phyloP scores from a whole-genome alignment of 2,113 vertebrate genomes.

The Pelobates fuscus region DNA sequence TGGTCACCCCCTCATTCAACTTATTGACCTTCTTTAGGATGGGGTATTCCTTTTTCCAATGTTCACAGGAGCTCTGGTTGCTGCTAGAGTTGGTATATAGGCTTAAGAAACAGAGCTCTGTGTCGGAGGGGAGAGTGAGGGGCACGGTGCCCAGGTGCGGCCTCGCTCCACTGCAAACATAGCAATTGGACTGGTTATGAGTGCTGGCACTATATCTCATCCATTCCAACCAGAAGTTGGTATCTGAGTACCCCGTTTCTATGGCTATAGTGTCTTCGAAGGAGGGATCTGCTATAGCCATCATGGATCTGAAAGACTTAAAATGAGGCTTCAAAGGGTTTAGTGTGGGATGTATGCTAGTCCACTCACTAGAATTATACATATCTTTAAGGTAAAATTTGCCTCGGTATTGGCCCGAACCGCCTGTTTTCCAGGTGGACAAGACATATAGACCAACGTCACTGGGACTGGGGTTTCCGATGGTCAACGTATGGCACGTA shows the following conservation, averaged over 20 bases:
- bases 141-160: neutral
- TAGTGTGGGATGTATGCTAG: neutral
- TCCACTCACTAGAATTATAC: neutral
- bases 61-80: neutral
- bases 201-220: neutral
- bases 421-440: neutral
- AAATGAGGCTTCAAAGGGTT: neutral
- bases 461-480: no score
- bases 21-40: no score
- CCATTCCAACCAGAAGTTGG: neutral
- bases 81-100: neutral
- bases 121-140: neutral
- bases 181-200: neutral
- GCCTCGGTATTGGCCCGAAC: neutral
- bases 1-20: no score
- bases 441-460: neutral
- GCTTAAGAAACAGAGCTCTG: neutral
- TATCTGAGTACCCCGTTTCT: neutral
- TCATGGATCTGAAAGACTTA: no score
- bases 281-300: no score
- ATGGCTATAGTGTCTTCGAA: no score
- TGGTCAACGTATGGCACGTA: neutral
- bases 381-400: constrained; percentile 2
- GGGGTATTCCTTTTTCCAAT: no score
- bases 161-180: neutral